Evolutionary conservation across 1,140 invertebrate species (phyloP).

Genomic region (Hormaphis cornu): DNA sequence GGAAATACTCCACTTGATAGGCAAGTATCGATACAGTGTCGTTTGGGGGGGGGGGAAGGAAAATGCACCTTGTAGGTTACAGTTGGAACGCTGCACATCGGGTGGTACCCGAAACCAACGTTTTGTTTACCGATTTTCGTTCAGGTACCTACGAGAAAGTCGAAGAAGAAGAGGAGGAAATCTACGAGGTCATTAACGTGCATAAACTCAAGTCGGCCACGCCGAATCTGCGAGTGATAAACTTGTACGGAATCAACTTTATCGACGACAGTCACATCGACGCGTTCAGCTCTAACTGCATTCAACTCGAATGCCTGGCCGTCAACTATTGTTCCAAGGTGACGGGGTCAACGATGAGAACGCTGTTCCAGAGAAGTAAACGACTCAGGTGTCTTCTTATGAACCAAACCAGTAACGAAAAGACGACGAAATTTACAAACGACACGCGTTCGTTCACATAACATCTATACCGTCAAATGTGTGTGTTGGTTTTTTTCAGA

Average conservation of each 20-base stretch:
- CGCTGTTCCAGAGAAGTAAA: conserved; percentile 85
- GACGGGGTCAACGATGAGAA: conserved; percentile 91
- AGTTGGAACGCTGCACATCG: background rate
- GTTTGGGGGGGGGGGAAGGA: background rate
- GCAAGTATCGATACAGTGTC: conserved; percentile 46
- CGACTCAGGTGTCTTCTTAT: conserved; percentile 85
- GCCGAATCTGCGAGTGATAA: conserved; percentile 89
- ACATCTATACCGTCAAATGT: background rate
- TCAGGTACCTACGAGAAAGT: conserved; percentile 96
- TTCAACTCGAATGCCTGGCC: conserved; percentile 88
- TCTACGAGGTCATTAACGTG: conserved; percentile 99
- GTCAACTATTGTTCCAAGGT: conserved; percentile 96
- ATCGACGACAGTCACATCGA: conserved; percentile 98
- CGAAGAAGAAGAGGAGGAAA: conserved; percentile 98
- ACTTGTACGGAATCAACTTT: conserved; percentile 95
- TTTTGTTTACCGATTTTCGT: background rate
- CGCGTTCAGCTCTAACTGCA: conserved; percentile 88
- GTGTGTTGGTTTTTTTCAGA: conserved; percentile 46
- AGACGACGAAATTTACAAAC: background rate
- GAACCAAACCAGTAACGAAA: conserved; percentile 81
- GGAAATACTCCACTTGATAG: conserved; percentile 96
- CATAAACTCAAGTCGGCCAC: conserved; percentile 95
- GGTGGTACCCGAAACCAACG: background rate
- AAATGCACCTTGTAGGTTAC: no score
- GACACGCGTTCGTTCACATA: background rate